A percentile compares a stretch with the other conserved stretches of the same genome.
Conservation (phyloP, 1,140 invertebrate species). For the Trichonephila clavata region DNA sequence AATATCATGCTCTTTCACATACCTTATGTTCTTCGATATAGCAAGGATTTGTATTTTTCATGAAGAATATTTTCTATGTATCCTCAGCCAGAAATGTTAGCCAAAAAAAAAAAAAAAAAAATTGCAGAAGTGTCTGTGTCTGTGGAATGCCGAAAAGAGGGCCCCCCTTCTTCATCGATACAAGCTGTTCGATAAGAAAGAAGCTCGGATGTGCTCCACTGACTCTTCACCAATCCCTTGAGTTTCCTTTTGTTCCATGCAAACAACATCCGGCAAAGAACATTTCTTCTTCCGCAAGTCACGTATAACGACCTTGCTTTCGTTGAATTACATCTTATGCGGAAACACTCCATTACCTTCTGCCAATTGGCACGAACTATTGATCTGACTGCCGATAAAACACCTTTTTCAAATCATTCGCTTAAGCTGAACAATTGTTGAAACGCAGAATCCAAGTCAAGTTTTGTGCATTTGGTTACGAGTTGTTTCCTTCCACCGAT, state of each 20-base stretch:
- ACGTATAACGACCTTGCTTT: not conserved
- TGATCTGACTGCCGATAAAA: not conserved
- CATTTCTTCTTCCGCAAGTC: constrained; percentile 35
- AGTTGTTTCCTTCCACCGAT: too few relatives aligned
- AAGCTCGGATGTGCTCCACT: not conserved
- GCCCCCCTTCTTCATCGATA: not conserved
- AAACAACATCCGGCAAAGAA: constrained; percentile 42
- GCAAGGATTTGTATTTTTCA: too few relatives aligned
- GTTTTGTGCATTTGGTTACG: not conserved
- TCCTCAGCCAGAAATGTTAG: not conserved
- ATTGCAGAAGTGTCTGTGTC: too few relatives aligned
- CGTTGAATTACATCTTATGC: not conserved
- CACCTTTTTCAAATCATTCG: not conserved
- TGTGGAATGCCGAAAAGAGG: too few relatives aligned
- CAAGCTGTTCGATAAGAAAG: not conserved
- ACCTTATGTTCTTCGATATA: too few relatives aligned
- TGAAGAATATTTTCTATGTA: not conserved
- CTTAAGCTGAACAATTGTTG: not conserved
- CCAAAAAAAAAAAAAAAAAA: not conserved
- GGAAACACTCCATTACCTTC: constrained; percentile 5
- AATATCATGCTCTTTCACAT: too few relatives aligned
- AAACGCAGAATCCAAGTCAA: not conserved
- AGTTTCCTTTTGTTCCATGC: not conserved
- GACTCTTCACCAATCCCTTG: not conserved
- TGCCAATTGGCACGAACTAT: not conserved